A percentile compares a stretch with the other conserved stretches of the same genome.
phyloP scores from a whole-genome alignment of 2,113 vertebrate genomes.

The Cervus canadensis region DNA sequence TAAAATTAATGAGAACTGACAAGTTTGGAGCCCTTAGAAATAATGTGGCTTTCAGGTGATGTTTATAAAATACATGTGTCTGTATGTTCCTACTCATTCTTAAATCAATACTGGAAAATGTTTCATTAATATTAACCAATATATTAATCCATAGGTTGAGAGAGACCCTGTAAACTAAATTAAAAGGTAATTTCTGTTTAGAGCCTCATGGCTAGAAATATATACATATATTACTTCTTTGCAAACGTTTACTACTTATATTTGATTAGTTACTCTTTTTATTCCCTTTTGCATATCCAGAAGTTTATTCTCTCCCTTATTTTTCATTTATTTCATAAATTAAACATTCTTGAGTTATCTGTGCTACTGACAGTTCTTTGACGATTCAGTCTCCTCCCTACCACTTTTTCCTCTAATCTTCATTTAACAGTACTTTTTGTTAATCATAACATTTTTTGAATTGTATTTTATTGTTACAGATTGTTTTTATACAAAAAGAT shows the following conservation, averaged over 20 bases:
- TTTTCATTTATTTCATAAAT: background rate
- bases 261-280: background rate
- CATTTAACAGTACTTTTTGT: background rate
- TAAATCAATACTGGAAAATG: background rate
- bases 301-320: background rate
- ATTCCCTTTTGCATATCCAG: background rate
- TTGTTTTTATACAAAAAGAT: background rate
- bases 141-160: background rate
- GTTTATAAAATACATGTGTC: background rate
- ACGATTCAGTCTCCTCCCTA: background rate
- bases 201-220: background rate
- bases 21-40: background rate
- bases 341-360: background rate
- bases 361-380: background rate
- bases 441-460: background rate
- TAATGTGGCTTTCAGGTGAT: background rate
- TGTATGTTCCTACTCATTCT: background rate
- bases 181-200: background rate
- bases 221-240: background rate
- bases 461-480: background rate
- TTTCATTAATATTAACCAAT: background rate
- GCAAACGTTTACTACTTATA: background rate
- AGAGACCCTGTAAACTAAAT: background rate
- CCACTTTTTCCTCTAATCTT: background rate
- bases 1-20: background rate